These are phyloP conservation scores for Coracopsis vasa DNA, from an alignment of 2,113 vertebrate genomes.

Conservation along the genomic window DNA sequence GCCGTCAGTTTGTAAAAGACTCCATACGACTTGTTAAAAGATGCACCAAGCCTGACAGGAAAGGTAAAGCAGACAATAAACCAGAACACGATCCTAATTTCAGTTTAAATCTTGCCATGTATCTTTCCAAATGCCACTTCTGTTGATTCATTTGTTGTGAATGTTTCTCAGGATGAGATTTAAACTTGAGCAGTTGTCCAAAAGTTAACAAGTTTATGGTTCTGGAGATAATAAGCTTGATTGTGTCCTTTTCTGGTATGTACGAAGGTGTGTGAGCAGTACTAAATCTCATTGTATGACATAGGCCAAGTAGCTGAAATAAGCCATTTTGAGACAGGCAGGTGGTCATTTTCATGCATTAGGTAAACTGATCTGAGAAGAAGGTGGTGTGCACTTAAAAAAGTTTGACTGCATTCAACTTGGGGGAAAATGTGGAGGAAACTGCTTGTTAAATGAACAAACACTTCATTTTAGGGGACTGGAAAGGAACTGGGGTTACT, in stretches of 20 bases:
- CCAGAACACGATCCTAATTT: neutral
- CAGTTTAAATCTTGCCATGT: fast-evolving
- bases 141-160: neutral
- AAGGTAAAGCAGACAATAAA: conserved; percentile 78
- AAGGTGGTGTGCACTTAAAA: neutral
- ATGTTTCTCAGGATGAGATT: neutral
- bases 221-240: neutral
- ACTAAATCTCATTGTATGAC: neutral
- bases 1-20: conserved; percentile 96
- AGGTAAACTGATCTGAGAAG: neutral
- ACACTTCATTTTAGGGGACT: neutral
- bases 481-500: neutral
- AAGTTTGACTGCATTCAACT: neutral
- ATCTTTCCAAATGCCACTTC: fast-evolving
- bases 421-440: neutral
- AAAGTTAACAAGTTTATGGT: neutral
- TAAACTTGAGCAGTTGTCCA: neutral
- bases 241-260: fast-evolving
- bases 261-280: fast-evolving
- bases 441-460: neutral
- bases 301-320: neutral
- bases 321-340: neutral
- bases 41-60: conserved; percentile 98
- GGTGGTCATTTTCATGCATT: neutral
- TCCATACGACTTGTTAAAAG: conserved; percentile 98